Evolutionary conservation across 2,797 vertebrate species (phyloP), one percentile per base, ranked within the genome.

Genomic region (Periparus ater): DNA sequence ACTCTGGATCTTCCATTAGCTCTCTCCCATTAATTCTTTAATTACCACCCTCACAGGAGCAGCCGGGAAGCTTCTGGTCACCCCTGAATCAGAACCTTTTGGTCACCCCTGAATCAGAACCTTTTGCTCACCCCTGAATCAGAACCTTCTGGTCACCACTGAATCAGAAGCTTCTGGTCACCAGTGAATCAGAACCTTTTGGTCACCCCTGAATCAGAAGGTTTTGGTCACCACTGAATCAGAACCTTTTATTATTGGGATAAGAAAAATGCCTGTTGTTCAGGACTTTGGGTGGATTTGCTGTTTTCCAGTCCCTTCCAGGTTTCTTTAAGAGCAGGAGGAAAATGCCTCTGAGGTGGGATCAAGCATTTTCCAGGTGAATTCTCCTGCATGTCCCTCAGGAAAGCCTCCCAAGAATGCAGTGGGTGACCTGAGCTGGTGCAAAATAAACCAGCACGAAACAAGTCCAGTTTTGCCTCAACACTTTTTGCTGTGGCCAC

Each of bases 171-270:
- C 3, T 47, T 61, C 9, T 25, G 9, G 17, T 15, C 30, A 42
- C 2, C 11, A 22, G 1, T 20, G 0, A 44, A 44, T 44, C 25
- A 2, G 2, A 45, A 36, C 0, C 0, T n/a, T 42, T 11, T 27
- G 22, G 17, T 27, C 6, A 40, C 0, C 10, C 10, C 1, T n/a
- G 0, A 62, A 30, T 29, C 11, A 1, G 5, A 36, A 29, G 0
- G 3, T 18, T 55, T 34, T 13, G 47, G 47, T 67, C 25, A 67
- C 2, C 47, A 22, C 15, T 18, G 0, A 29, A 63, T 12, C 17
- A 4, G 4, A 66, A 38, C 9, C 7, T 38, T 57, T 38, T 15
- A 47, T 47, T 38, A 8, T 0, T 11, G 10, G n/a, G 25, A 6
- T 25, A 44, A 50, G 26, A 26, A 44, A 51, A 58, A 6, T 3